phyloP scores from a whole-genome alignment of 2,888 invertebrate genomes.

The Epinotia ramella region DNA sequence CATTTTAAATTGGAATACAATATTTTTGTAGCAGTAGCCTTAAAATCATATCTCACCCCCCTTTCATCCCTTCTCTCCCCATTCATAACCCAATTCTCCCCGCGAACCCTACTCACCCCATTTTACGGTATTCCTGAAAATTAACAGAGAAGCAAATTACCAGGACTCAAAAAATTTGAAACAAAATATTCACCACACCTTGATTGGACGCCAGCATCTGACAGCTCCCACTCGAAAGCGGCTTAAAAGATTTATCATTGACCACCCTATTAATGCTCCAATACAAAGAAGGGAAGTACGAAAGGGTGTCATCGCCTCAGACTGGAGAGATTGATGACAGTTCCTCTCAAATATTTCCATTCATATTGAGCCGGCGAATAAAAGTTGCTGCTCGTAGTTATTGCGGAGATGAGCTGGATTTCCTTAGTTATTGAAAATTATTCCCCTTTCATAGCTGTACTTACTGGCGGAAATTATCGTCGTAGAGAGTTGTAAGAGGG shows the following conservation, averaged over 20 bases:
- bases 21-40: no score
- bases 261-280: conserved; percentile 60
- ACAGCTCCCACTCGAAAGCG: conserved; percentile 31
- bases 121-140: not conserved
- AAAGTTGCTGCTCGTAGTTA: conserved; percentile 57
- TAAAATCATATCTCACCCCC: no score
- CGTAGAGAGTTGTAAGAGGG: not conserved
- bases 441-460: conserved; percentile 25
- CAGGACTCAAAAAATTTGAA: not conserved
- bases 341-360: conserved; percentile 64
- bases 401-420: conserved; percentile 41
- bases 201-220: conserved; percentile 23
- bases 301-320: conserved; percentile 67
- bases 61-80: no score
- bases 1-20: no score
- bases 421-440: conserved; percentile 45
- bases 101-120: no score
- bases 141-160: not conserved
- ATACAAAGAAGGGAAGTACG: conserved; percentile 60
- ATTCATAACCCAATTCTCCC: no score
- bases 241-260: conserved; percentile 58
- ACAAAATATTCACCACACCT: conserved; percentile 37
- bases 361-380: conserved; percentile 56
- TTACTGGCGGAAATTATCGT: conserved; percentile 9
- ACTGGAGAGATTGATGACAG: conserved; percentile 74